Evolutionary conservation across 2,888 invertebrate species (phyloP).

Genomic region (Crocallis elinguaria): DNA sequence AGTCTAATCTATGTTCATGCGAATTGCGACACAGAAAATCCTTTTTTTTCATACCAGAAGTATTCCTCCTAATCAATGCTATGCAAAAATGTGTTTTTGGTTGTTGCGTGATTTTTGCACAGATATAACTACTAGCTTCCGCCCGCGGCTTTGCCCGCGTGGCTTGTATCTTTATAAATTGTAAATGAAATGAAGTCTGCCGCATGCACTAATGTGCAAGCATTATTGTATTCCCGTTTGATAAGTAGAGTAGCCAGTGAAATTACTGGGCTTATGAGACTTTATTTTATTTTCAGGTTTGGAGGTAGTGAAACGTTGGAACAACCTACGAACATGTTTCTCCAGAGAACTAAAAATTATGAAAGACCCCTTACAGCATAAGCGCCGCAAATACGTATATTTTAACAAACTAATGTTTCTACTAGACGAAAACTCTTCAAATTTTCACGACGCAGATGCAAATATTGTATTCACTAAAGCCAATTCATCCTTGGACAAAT

Average conservation of each 20-base stretch:
- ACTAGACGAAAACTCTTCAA: slow-evolving; percentile 1
- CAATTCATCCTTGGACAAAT: neutral
- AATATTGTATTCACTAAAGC: neutral
- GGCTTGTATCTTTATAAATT: too few species aligned
- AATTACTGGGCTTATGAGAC: neutral
- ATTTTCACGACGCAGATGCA: neutral
- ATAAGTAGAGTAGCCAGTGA: neutral
- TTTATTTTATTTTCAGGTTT: slow-evolving; percentile 3
- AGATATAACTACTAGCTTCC: too few species aligned
- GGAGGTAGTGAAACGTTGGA: slow-evolving; percentile 21
- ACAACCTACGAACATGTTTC: slow-evolving; percentile 19
- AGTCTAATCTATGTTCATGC: too few species aligned
- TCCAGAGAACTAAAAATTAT: slow-evolving; percentile 15
- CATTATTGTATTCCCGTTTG: neutral
- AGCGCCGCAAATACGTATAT: slow-evolving; percentile 18
- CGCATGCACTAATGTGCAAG: too few species aligned
- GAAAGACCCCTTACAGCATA: slow-evolving; percentile 6
- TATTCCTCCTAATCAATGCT: too few species aligned
- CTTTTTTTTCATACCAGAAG: too few species aligned
- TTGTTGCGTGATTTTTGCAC: too few species aligned
- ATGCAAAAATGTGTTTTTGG: too few species aligned
- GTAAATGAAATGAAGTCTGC: too few species aligned
- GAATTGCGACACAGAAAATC: too few species aligned
- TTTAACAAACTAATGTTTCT: slow-evolving; percentile 22
- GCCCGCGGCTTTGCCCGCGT: too few species aligned